These are phyloP conservation scores for Odontamblyopus rebecca DNA, from an alignment of 2,797 vertebrate genomes.

Conservation along the genomic window DNA sequence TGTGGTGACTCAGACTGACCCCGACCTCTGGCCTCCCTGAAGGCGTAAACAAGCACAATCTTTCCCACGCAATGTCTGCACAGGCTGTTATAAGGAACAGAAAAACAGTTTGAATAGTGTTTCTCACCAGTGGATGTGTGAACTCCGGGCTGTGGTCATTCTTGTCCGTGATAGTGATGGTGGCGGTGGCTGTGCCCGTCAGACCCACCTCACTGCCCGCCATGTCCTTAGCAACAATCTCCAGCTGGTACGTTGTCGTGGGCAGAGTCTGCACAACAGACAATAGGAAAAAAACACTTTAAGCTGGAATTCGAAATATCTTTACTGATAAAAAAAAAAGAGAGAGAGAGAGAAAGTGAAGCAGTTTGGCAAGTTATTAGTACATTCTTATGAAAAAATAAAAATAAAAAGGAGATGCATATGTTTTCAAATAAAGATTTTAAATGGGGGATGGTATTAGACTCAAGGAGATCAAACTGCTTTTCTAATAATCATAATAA, in stretches of 20 bases:
- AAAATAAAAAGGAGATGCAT: too few relatives aligned
- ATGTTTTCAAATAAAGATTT: too few relatives aligned
- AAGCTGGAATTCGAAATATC: not conserved
- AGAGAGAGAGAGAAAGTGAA: too few relatives aligned
- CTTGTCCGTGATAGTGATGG: conserved; percentile 94
- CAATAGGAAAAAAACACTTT: not conserved
- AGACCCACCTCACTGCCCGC: conserved; percentile 92
- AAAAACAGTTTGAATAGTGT: not conserved
- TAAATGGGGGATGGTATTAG: too few relatives aligned
- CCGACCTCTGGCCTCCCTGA: conserved; percentile 16
- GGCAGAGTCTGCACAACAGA: conserved; percentile 84
- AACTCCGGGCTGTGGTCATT: conserved; percentile 97
- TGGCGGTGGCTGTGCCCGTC: conserved; percentile 92
- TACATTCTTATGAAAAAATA: too few relatives aligned
- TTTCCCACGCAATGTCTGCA: conserved; percentile 7
- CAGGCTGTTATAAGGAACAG: not conserved
- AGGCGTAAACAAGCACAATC: conserved; percentile 24
- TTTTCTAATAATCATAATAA: too few relatives aligned
- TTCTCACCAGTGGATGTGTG: conserved; percentile 81
- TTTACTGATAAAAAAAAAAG: too few relatives aligned
- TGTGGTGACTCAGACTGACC: conserved; percentile 12
- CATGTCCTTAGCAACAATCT: conserved; percentile 97
- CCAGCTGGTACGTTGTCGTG: conserved; percentile 90
- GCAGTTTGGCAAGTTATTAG: not conserved
- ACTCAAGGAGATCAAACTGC: too few relatives aligned